Evolutionary conservation across 2,113 vertebrate genomes (phyloP).

Genomic region (Vanacampus margaritifer): DNA sequence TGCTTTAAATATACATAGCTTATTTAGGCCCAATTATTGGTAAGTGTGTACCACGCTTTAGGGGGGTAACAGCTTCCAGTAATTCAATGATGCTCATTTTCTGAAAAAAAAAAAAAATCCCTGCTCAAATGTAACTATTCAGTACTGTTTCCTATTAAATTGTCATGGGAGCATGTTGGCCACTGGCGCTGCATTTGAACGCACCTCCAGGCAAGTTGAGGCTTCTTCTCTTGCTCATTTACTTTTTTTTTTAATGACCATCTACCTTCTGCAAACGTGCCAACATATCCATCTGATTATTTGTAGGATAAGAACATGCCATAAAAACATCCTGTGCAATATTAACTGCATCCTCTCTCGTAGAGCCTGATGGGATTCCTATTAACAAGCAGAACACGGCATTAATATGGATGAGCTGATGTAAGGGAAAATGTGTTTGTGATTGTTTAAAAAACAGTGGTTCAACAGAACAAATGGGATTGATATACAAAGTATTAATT

Average conservation of each 20-base stretch:
- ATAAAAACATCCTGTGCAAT: constrained; percentile 5
- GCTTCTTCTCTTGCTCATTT: background rate
- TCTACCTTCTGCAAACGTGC: background rate
- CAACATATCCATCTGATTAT: constrained; percentile 7
- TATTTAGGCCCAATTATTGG: no score
- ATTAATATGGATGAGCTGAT: constrained; percentile 7
- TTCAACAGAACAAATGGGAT: background rate
- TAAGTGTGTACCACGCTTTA: no score
- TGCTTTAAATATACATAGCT: no score
- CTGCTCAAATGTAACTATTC: background rate
- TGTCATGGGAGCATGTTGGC: background rate
- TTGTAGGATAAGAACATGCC: background rate
- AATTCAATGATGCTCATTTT: no score
- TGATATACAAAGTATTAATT: background rate
- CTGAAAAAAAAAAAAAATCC: background rate
- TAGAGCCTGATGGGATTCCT: background rate
- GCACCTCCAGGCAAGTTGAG: background rate
- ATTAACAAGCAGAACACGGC: constrained; percentile 1
- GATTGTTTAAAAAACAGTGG: background rate
- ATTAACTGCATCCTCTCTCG: constrained; percentile 3
- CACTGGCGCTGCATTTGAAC: background rate
- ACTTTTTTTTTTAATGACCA: background rate
- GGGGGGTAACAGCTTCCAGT: no score
- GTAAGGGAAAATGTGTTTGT: constrained; percentile 2
- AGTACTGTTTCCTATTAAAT: background rate